Conservation (phyloP, 2,113 vertebrate genomes). For the Oreamnos americanus region DNA sequence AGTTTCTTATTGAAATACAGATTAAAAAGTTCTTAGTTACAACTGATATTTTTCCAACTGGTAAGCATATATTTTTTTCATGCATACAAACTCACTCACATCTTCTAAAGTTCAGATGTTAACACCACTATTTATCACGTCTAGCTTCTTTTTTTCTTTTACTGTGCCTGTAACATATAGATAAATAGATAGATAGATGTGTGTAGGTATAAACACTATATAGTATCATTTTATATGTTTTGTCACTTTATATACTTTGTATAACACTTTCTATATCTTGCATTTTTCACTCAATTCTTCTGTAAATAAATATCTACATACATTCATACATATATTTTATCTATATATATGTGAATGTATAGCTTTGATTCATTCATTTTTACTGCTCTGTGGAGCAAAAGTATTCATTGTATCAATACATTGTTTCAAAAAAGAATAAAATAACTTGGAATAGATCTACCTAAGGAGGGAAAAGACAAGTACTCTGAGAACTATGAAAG, state of each 20-base stretch:
- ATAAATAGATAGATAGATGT: neutral
- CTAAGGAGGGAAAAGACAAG: neutral
- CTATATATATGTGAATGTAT: neutral
- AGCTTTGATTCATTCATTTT: neutral
- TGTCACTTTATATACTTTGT: neutral
- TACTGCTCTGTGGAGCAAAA: neutral
- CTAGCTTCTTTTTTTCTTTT: neutral
- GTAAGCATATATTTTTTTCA: neutral
- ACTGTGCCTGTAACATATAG: neutral
- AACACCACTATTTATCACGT: neutral
- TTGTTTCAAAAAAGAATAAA: neutral
- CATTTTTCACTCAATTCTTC: neutral
- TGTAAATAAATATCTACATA: neutral
- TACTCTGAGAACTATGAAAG: neutral
- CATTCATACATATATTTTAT: neutral
- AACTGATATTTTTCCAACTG: neutral
- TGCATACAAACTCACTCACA: neutral
- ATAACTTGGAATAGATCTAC: neutral
- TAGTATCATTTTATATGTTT: neutral
- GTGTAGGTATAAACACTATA: neutral
- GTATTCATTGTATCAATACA: neutral
- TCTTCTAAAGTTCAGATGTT: neutral
- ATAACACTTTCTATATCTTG: neutral
- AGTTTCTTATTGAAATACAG: neutral
- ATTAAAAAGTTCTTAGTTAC: neutral